Base-by-base conservation (phyloP, 2,797 vertebrate species). In the Sparidentex hasta region DNA sequence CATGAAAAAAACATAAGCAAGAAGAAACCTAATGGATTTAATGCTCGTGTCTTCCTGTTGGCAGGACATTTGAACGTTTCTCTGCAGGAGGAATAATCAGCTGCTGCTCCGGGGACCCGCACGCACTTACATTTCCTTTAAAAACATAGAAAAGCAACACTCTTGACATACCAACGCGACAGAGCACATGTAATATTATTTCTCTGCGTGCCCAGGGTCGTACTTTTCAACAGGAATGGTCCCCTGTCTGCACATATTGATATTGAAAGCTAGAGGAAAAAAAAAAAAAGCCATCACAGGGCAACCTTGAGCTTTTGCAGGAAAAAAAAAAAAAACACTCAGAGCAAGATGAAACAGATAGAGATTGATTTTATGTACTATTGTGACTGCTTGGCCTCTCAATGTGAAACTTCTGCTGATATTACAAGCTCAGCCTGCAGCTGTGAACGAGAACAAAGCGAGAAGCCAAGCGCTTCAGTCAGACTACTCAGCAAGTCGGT, bases 131-230 rank as follows among this genome's bases (percentile, higher is more conserved):
- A 76, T 87, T 80, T 54, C 74, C 80, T 82, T 76, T 13, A 66
- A 75, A 76, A 84, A 50, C 55, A 77, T 5, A 33, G 21, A 55
- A 50, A 72, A 82, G 72, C 47, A 81, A 57, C 71, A 66, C 14
- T 81, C 74, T 57, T 27, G 74, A 71, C 21, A 56, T 2, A 56
- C 29, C 23, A 74, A 74, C 7, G 20, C 20, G 7, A 52, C 5
- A 2, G 50, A 66, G 18, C 66, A 27, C 47, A 7, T 82, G 81
- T 81, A 66, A 83, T 73, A 78, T 70, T 76, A 79, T 71, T 87
- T 86, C 80, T 74, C 41, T 58, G 1, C 50, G 63, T 23, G 80
- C 83, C 77, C 88, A 87, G 76, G 88, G 88, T 90, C 81, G 44
- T 38, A 78, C 72, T 83, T 71, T 73, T 66, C 76, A 76, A 76